Conservation (phyloP, 2,888 invertebrate species). For the Hypena proboscidalis region DNA sequence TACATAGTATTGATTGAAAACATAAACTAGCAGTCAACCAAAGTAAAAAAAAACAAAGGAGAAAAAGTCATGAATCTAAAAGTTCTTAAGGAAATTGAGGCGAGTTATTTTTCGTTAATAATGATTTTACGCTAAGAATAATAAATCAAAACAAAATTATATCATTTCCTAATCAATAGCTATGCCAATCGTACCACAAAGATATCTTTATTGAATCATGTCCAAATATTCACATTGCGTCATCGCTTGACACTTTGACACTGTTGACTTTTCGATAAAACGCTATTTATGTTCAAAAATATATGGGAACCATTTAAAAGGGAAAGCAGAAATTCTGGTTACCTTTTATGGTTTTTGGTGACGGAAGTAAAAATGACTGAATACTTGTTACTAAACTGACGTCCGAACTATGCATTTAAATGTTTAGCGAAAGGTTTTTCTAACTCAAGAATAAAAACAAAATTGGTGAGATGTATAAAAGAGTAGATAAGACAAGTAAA, state of each 20-base stretch:
- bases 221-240: constrained; percentile 21
- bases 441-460: too few species aligned
- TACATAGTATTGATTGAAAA: too few species aligned
- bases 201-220: constrained; percentile 31
- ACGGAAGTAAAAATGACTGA: constrained; percentile 3
- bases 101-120: too few species aligned
- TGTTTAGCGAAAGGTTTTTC: too few species aligned
- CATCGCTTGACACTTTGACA: constrained; percentile 19
- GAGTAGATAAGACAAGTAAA: too few species aligned
- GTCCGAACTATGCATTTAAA: too few species aligned
- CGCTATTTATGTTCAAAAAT: constrained; percentile 30
- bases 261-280: constrained; percentile 28
- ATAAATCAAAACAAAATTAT: neutral
- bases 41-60: too few species aligned
- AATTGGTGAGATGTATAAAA: too few species aligned
- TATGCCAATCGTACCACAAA: constrained; percentile 28
- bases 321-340: constrained; percentile 26
- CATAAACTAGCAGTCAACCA: too few species aligned
- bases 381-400: neutral
- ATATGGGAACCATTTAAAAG: constrained; percentile 48
- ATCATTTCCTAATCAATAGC: constrained; percentile 16
- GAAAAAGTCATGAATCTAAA: too few species aligned
- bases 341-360: constrained; percentile 9
- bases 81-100: too few species aligned
- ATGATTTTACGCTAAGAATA: too few species aligned